Percentiles rank a stretch among this genome's conserved stretches.
Conservation (phyloP, 2,888 invertebrate genomes). For the Ophraella communa region DNA sequence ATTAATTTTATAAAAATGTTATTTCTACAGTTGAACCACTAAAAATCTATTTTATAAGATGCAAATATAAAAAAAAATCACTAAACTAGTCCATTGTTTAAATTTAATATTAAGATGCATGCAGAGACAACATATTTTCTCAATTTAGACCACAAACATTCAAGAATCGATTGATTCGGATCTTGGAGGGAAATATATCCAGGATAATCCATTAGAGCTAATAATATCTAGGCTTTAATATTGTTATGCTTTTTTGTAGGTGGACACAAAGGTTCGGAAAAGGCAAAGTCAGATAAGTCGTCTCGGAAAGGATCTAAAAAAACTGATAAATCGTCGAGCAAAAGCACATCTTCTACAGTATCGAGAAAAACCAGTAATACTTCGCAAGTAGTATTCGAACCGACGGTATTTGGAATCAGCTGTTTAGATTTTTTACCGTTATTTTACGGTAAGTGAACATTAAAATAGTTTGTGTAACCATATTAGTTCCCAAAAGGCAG, state of each 20-base stretch:
- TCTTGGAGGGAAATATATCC: too few relatives aligned
- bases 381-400: not conserved
- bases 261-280: not conserved
- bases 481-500: too few relatives aligned
- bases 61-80: too few relatives aligned
- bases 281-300: not conserved
- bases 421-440: slow-evolving; percentile 44
- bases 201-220: too few relatives aligned
- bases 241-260: not conserved
- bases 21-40: too few relatives aligned
- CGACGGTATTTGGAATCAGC: slow-evolving; percentile 42
- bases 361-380: not conserved
- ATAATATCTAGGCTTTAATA: too few relatives aligned
- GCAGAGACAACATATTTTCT: too few relatives aligned
- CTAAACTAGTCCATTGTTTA: too few relatives aligned
- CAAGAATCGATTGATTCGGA: slow-evolving; percentile 3
- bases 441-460: not conserved
- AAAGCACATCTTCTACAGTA: not conserved
- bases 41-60: too few relatives aligned
- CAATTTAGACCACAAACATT: not conserved
- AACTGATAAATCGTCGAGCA: not conserved
- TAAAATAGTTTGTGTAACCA: too few relatives aligned
- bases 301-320: not conserved
- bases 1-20: too few relatives aligned
- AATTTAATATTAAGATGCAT: too few relatives aligned